Evolutionary conservation across 2,888 invertebrate genomes (phyloP), one percentile per base, ranked within the genome.

Genomic region (Megastigmus dorsalis): DNA sequence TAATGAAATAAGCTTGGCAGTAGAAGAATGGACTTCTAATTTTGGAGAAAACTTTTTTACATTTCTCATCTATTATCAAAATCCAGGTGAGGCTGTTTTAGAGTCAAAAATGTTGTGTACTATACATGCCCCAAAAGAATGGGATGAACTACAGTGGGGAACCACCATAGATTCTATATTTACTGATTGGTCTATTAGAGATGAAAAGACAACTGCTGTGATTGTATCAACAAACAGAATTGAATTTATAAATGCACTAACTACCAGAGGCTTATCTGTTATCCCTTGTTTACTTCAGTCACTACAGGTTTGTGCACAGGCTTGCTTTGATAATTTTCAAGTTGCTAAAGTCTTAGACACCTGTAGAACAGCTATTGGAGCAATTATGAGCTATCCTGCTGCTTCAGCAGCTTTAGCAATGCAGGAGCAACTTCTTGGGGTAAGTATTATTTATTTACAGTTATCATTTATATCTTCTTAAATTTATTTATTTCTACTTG

Each of bases 11-110:
- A 87, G 89, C 18, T 77, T 90, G 3, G 87, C 88, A 1, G 78
- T 89, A 0, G 89, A 90, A 76, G 89, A 90, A 74, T 90, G 89
- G 89, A 83, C 78, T 36, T 88, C 88, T 3, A 86, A 84, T 78
- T 83, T 82, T 0, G 83, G 83, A 0, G 88, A 89, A 75, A 80
- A 77, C 26, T 89, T 88, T 71, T 80, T 88, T 1, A 89, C 89
- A 0, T 78, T 89, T 13, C 85, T 88, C 20, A 80, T 89, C n/a
- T 89, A 88, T 80, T 89, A 88, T 79, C 88, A 88, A 77, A 86
- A 84, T 78, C 73, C 82, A 41, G 83, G 82, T 1, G 89, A 89
- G 70, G 82, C 87, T 3, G 81, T 81, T 1, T 77, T 89, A 23
- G 88, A 89, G 57, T 88, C 84, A 57, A 87, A 88, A 81, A 85